Percentiles rank a stretch among this genome's conserved stretches.
These are phyloP conservation scores for Patiria miniata DNA, from an alignment of 35 echinoderm and acorn worm species.

Conservation along the genomic window DNA sequence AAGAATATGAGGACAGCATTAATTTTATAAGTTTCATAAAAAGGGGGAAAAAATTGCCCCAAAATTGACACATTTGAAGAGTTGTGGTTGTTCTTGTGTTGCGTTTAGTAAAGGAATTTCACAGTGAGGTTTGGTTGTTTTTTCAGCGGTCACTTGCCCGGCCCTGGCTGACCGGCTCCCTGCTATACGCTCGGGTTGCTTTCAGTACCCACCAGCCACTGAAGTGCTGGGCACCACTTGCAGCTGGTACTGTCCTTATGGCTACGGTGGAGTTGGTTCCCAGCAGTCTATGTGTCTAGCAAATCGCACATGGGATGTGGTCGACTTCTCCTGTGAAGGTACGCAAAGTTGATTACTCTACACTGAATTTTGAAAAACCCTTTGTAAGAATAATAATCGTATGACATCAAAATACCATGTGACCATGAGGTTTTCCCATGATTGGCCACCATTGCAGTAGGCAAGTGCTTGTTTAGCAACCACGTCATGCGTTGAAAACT, in stretches of 20 bases:
- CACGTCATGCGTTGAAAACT: too few relatives aligned
- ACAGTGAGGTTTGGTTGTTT: neutral
- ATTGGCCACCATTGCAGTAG: too few relatives aligned
- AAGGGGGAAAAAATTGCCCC: too few relatives aligned
- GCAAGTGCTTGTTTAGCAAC: too few relatives aligned
- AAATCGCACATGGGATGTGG: constrained; percentile 44
- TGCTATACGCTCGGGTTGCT: constrained; percentile 47
- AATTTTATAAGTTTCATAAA: too few relatives aligned
- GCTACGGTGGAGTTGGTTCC: constrained; percentile 40
- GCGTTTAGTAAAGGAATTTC: neutral
- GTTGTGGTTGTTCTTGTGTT: neutral
- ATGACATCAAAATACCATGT: too few relatives aligned
- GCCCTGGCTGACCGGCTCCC: constrained; percentile 21
- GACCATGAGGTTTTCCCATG: too few relatives aligned
- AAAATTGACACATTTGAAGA: too few relatives aligned
- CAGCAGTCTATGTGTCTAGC: constrained; percentile 30
- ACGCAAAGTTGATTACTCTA: neutral
- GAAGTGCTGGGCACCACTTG: constrained; percentile 50
- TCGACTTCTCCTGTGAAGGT: constrained; percentile 57
- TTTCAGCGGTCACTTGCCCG: constrained; percentile 39
- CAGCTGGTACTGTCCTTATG: constrained; percentile 50
- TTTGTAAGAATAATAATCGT: too few relatives aligned
- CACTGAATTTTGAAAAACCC: too few relatives aligned
- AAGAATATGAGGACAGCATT: too few relatives aligned
- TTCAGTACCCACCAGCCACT: constrained; percentile 22